Base-by-base conservation (phyloP, 2,113 vertebrate species). In the Dicaeum eximium region DNA sequence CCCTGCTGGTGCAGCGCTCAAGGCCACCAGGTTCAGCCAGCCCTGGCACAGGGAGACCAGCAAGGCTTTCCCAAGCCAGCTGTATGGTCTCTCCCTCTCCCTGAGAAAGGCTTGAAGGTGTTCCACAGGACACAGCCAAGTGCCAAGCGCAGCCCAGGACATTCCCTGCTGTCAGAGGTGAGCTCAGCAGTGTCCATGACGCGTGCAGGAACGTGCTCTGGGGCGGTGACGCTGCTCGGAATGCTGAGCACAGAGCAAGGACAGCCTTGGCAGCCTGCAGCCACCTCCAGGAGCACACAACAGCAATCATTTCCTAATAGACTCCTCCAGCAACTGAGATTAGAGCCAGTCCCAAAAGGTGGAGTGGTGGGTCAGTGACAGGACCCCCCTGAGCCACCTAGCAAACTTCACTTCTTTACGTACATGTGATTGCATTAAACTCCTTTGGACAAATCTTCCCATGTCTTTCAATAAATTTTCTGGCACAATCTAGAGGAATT, bases 171-270 rank as follows among this genome's bases (percentile, higher is more conserved):
- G 58, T 20, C 83, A 85, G 71, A 6, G 2, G 10, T 0, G 7
- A 78, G 82, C 64, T 53, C 64, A 81, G 72, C 73, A 35, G 30
- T 3, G 56, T 13, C 61, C 0, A 0, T 30, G 70, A 37, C 4
- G 0, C 2, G 1, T 1, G 21, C 67, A 60, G 61, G 89, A 66
- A 61, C 0, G 2, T 0, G 3, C 3, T 3, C 17, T 2, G 28
- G 38, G 47, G 84, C 0, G 6, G 77, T 4, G 42, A 77, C 1
- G 0, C 65, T 70, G 24, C 85, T 50, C 0, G 1, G 57, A 78
- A 37, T 1, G 35, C 73, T 8, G 51, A 81, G 44, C 77, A 51
- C 74, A 80, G 71, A 9, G 70, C 86, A 75, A 58, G 65, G 78
- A 77, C 74, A 18, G 82, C 62, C 79, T 6, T 25, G 53, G 79